Percentiles rank a stretch among this genome's conserved stretches.
These are phyloP conservation scores for Azemiops feae DNA, from an alignment of 2,113 vertebrate genomes.

Conservation along the genomic window DNA sequence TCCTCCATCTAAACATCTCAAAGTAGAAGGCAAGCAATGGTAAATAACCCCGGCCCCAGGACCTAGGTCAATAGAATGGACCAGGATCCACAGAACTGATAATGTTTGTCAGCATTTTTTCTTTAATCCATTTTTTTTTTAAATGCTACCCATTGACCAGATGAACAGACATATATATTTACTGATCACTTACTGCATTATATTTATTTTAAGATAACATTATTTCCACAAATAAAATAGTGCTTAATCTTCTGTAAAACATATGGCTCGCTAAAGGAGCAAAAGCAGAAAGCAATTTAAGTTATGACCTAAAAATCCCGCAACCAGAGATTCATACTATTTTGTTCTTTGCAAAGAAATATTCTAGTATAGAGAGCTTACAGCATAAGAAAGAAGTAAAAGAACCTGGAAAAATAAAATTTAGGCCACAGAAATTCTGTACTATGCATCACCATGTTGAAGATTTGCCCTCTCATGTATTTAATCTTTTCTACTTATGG, in stretches of 20 bases:
- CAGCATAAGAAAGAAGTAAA: neutral
- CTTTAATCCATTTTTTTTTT: neutral
- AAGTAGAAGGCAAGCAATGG: neutral
- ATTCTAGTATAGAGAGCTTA: neutral
- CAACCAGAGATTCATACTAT: neutral
- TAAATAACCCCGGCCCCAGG: neutral
- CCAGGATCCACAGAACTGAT: neutral
- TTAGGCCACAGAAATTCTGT: neutral
- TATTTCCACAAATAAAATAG: neutral
- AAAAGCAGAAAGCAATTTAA: neutral
- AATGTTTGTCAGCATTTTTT: neutral
- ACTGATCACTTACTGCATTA: neutral
- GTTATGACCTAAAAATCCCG: neutral
- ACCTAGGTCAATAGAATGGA: neutral
- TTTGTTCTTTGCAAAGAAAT: neutral
- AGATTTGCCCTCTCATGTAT: neutral
- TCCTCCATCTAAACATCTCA: neutral
- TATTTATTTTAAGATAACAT: neutral
- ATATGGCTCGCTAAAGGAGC: neutral
- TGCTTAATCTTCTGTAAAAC: neutral
- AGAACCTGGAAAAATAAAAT: neutral
- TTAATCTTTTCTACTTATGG: neutral
- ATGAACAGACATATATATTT: neutral
- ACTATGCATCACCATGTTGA: neutral
- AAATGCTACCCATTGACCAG: neutral